Base-by-base conservation (phyloP, 2,113 vertebrate genomes). In the Rhegmatorhina hoffmannsi region DNA sequence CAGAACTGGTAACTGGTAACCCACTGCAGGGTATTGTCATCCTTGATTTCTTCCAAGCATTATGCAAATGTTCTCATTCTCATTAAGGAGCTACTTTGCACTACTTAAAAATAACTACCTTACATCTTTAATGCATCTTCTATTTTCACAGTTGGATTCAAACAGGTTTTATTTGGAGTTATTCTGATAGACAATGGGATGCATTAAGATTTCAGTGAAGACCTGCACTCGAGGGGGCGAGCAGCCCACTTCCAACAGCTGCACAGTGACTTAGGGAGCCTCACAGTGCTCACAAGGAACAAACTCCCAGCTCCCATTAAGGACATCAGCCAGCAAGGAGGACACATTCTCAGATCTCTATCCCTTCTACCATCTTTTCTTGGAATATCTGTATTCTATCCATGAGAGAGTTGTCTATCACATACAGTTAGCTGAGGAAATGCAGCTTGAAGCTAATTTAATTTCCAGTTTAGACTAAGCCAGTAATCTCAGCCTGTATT, bases 61-160 rank as follows among this genome's bases (percentile, higher is more conserved):
- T 90, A 90, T 58, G 79, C 92, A 90, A 88, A 86, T 78, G 47
- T 83, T 66, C 86, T 80, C 56, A 23, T 60, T 72, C 89, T 90
- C 50, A 92, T 92, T 67, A 84, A 81, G 34, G 47, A 94, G 69
- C 67, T 92, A 84, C 68, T 93, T 75, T 63, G 68, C 73, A 84
- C 60, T 90, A 74, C 31, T 94, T 94, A 86, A 88, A 95, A 92
- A 84, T 90, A 92, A 67, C 78, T 70, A 19, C 3, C 2, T 78
- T 88, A 62, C 43, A 83, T 62, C 33, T 92, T 75, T 91, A 92
- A 92, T 64, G 66, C 38, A 72, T 36, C 50, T 62, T 89, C 69
- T 60, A 26, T 76, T 75, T 63, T 63, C 7, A 43, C 44, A 36
- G 29, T 52, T 67, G 75, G 43, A 67, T 92, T 84, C 56, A 44